phyloP scores from a whole-genome alignment of 2,888 invertebrate species.

The Crepidodera aurea region DNA sequence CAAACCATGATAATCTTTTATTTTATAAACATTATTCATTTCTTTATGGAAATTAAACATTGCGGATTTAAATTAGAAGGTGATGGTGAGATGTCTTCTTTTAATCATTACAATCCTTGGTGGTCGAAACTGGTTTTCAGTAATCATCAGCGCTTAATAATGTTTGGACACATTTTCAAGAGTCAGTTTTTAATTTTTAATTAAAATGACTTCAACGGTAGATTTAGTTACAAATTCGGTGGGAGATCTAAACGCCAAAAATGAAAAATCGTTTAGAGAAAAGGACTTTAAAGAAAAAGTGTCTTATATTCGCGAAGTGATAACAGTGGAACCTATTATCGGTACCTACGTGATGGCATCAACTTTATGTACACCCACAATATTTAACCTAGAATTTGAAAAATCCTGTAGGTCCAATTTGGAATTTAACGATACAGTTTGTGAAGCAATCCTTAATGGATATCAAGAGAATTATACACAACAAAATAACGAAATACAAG shows the following conservation, averaged over 20 bases:
- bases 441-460: conserved; percentile 59
- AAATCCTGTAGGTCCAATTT: conserved; percentile 66
- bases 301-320: conserved; percentile 48
- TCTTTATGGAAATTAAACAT: not conserved
- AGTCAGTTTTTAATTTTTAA: not conserved
- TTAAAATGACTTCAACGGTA: conserved; percentile 51
- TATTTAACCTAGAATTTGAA: conserved; percentile 66
- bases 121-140: conserved; percentile 17
- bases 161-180: not conserved
- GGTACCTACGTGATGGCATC: conserved; percentile 54
- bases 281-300: conserved; percentile 44
- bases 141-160: not conserved
- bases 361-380: conserved; percentile 58
- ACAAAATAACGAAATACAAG: conserved; percentile 61
- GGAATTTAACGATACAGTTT: conserved; percentile 63
- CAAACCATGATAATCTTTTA: not conserved
- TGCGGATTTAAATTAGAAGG: not conserved
- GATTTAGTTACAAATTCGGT: conserved; percentile 52
- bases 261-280: conserved; percentile 43
- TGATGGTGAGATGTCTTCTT: not conserved
- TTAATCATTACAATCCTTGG: not conserved
- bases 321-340: conserved; percentile 59
- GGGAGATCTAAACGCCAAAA: conserved; percentile 43
- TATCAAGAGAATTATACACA: conserved; percentile 50
- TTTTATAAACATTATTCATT: too few species aligned